phyloP scores from a whole-genome alignment of 2,888 invertebrate genomes.

The Tridacna crocea region DNA sequence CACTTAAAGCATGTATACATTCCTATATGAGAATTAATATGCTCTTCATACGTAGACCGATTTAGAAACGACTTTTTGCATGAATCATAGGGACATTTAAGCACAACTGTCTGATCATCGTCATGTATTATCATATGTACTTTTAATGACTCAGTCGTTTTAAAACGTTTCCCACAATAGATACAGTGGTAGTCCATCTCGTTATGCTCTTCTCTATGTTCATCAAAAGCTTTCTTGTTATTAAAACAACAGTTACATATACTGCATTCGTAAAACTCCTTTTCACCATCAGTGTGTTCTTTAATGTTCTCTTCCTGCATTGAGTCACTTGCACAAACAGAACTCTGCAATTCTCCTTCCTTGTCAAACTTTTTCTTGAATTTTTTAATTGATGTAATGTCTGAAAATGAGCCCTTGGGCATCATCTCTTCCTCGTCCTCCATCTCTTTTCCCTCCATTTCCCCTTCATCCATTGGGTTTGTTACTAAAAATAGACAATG shows the following conservation, averaged over 20 bases:
- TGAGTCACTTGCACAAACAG: background rate
- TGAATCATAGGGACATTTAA: slow-evolving; percentile 9
- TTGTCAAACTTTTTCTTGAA: background rate
- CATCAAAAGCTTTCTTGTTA: background rate
- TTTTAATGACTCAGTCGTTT: background rate
- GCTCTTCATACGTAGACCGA: background rate
- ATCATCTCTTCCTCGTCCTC: background rate
- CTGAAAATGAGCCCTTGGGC: background rate
- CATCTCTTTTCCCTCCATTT: background rate
- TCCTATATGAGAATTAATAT: slow-evolving; percentile 5
- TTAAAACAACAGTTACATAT: background rate
- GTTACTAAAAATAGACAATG: background rate
- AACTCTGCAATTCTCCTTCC: background rate
- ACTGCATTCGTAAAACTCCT: background rate
- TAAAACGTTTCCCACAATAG: background rate
- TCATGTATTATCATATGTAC: background rate
- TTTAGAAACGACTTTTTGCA: background rate
- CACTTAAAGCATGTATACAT: slow-evolving; percentile 11
- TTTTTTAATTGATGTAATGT: background rate
- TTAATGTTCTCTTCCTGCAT: background rate
- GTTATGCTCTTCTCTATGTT: background rate
- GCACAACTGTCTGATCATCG: background rate
- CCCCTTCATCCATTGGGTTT: background rate
- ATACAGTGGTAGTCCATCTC: background rate
- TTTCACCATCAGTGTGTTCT: background rate